Percentiles rank a stretch among this genome's conserved stretches.
Evolutionary conservation across 1,140 invertebrate species (phyloP).

Genomic region (Heliconius hermathena): DNA sequence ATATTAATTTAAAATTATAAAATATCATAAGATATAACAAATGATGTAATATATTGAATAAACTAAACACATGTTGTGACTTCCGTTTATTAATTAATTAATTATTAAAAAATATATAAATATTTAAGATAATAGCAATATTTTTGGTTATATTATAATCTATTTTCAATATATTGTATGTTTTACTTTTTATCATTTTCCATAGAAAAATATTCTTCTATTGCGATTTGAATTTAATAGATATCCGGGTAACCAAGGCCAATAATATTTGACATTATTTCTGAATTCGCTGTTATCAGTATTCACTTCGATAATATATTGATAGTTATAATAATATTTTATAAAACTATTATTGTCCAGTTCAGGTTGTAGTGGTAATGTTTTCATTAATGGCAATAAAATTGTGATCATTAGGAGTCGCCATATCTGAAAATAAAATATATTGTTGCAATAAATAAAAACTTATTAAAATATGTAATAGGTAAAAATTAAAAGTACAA

Average conservation of each 20-base stretch:
- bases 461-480: background rate
- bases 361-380: constrained; percentile 8
- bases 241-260: constrained; percentile 60
- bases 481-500: too few species aligned
- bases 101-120: too few species aligned
- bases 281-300: background rate
- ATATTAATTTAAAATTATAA: too few species aligned
- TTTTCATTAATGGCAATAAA: background rate
- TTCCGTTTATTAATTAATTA: too few species aligned
- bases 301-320: background rate
- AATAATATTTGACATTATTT: constrained; percentile 40
- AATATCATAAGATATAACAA: too few species aligned
- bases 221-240: constrained; percentile 27
- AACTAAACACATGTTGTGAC: too few species aligned
- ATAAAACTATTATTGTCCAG: constrained; percentile 25
- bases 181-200: background rate
- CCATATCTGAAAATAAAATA: constrained; percentile 10
- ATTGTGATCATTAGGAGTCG: background rate
- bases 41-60: too few species aligned
- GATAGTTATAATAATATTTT: background rate
- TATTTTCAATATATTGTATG: background rate
- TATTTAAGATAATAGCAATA: background rate
- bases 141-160: too few species aligned
- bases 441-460: background rate
- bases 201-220: background rate